phyloP scores from a whole-genome alignment of 1,140 invertebrate species.

The Mya arenaria region DNA sequence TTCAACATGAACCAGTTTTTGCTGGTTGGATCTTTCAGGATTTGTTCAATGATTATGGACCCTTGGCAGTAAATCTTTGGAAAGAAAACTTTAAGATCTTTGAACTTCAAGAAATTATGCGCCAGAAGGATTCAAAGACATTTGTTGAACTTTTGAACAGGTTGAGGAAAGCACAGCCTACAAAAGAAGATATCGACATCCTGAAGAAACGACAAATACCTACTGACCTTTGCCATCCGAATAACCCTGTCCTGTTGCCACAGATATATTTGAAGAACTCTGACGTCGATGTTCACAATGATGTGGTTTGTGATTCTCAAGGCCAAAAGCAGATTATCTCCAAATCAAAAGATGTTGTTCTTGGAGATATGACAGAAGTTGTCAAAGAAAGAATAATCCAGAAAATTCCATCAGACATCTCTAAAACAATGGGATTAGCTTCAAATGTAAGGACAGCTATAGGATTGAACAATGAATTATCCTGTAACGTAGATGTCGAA shows the following conservation, averaged over 20 bases:
- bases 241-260: neutral
- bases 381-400: neutral
- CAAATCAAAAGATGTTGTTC: neutral
- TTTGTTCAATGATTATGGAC: neutral
- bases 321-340: too few relatives aligned
- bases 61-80: conserved; percentile 34
- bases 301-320: neutral
- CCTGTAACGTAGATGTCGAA: conserved; percentile 5
- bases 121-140: conserved; percentile 18
- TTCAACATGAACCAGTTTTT: neutral
- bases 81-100: conserved; percentile 35
- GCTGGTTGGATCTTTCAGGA: conserved; percentile 8
- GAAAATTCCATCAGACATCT: neutral
- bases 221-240: neutral
- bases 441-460: neutral
- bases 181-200: neutral
- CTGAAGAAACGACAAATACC: neutral
- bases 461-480: neutral
- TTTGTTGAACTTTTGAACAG: conserved; percentile 38
- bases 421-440: neutral
- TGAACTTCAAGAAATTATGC: conserved; percentile 34
- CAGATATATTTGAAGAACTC: neutral
- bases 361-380: neutral
- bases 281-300: neutral
- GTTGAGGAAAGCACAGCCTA: conserved; percentile 28